These are phyloP conservation scores for Craterocephalus amniculus DNA, from an alignment of 2,797 vertebrate genomes.

Conservation along the genomic window DNA sequence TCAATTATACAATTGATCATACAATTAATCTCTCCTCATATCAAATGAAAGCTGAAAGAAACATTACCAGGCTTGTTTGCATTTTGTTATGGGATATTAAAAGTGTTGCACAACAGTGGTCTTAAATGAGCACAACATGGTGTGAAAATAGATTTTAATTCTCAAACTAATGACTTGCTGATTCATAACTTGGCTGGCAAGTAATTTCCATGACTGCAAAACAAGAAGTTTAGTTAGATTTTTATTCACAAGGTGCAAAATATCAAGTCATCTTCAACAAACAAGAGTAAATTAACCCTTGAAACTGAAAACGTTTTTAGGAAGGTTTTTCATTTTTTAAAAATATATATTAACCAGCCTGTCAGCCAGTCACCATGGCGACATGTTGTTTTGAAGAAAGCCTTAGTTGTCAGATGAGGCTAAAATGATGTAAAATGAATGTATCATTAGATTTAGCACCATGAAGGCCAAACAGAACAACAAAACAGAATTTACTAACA, in stretches of 20 bases:
- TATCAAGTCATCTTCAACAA: not conserved
- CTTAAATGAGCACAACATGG: conserved; percentile 67
- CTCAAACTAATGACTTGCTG: conserved; percentile 64
- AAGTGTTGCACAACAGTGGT: conserved; percentile 62
- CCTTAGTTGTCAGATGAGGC: too few relatives aligned
- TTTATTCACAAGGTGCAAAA: not conserved
- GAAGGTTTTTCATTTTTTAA: too few relatives aligned
- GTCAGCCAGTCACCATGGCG: too few relatives aligned
- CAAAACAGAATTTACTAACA: too few relatives aligned
- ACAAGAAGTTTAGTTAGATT: conserved; percentile 5
- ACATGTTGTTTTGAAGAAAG: too few relatives aligned
- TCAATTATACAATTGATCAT: conserved; percentile 65
- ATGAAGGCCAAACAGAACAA: too few relatives aligned
- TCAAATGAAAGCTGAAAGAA: conserved; percentile 65
- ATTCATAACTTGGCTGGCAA: conserved; percentile 52
- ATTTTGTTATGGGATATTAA: conserved; percentile 63
- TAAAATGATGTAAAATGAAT: too few relatives aligned
- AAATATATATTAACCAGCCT: too few relatives aligned
- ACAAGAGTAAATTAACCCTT: too few relatives aligned
- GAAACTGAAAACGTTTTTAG: too few relatives aligned
- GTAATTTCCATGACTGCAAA: conserved; percentile 40
- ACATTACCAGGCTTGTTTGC: conserved; percentile 67
- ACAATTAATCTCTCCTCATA: conserved; percentile 50
- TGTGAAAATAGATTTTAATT: conserved; percentile 63
- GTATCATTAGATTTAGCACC: too few relatives aligned